Percentiles rank a stretch among this genome's conserved stretches.
phyloP scores from a whole-genome alignment of 2,113 vertebrate genomes.

The Phrynosoma blainvillii region DNA sequence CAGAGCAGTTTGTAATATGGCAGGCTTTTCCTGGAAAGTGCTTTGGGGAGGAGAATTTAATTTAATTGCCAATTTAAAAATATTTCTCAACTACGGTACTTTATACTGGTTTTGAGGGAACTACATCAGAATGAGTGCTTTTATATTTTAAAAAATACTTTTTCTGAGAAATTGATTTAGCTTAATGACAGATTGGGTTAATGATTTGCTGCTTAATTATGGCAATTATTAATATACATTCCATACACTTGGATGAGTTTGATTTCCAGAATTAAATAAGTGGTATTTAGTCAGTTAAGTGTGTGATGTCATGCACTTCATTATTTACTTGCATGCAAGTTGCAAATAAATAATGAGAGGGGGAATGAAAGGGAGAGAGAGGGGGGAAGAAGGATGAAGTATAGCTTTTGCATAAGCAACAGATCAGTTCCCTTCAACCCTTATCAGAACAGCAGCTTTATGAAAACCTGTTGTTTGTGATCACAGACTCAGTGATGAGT shows the following conservation, averaged over 20 bases:
- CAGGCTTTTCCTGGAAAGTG: background rate
- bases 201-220: conserved; percentile 15
- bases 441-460: background rate
- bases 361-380: background rate
- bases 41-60: background rate
- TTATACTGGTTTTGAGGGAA: conserved; percentile 27
- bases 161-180: conserved; percentile 1
- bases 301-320: background rate
- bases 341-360: background rate
- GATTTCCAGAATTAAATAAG: background rate
- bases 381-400: background rate
- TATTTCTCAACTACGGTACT: conserved; percentile 9
- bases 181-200: background rate
- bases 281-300: conserved; percentile 26
- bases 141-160: background rate
- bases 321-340: background rate
- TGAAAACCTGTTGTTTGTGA: background rate
- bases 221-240: conserved; percentile 18
- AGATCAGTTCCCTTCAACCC: background rate
- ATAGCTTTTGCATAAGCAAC: background rate
- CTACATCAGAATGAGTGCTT: conserved; percentile 9
- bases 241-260: background rate
- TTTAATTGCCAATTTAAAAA: conserved; percentile 28
- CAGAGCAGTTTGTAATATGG: fast-evolving
- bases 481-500: background rate